Base-by-base conservation (phyloP, 2,888 invertebrate genomes). In the Graphium colonna region DNA sequence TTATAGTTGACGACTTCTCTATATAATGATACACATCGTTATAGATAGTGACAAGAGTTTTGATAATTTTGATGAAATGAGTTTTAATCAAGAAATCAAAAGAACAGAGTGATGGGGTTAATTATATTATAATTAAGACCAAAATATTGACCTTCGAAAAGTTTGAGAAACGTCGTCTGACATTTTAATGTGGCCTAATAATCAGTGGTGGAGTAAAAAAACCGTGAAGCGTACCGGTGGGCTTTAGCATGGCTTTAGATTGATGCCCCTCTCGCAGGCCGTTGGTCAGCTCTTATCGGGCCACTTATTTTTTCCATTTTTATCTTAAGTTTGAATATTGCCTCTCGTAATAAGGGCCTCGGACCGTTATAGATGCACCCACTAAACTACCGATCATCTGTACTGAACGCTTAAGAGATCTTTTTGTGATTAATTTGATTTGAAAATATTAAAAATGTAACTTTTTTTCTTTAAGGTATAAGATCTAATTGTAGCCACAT, bases 181-280 rank as follows among this genome's bases (percentile, higher is more conserved):
- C 75, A 79, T 84, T 85, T 86, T 86, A 87, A 87, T 86, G 85
- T 86, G 79, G 80, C 75, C 82, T 87, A 87, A 87, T 87, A 88
- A 87, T 82, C 79, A 75, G 77, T 79, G 82, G 79, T 67, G 74
- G 71, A 76, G 76, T 81, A 84, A 86, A 82, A 64, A 60, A 44
- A 38, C 57, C 46, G 60, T 64, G 67, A 65, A 76, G 75, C 78
- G 75, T 73, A 79, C 78, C 80, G 82, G 82, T 84, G 83, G 84
- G 84, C 85, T 88, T 85, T 80, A 83, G 84, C 85, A 80, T 76
- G 74, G 71, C 67, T 63, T 67, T 76, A 79, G 85, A 86, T 88
- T 85, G 85, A 86, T 84, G 84, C 80, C 67, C 70, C 71, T 50
- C 56, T 60, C 57, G 57, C n/a, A n/a, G n/a, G n/a, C 49, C 12